These are phyloP conservation scores for Peromyscus nudipes DNA, from an alignment of 2,797 vertebrate genomes.

Conservation along the genomic window DNA sequence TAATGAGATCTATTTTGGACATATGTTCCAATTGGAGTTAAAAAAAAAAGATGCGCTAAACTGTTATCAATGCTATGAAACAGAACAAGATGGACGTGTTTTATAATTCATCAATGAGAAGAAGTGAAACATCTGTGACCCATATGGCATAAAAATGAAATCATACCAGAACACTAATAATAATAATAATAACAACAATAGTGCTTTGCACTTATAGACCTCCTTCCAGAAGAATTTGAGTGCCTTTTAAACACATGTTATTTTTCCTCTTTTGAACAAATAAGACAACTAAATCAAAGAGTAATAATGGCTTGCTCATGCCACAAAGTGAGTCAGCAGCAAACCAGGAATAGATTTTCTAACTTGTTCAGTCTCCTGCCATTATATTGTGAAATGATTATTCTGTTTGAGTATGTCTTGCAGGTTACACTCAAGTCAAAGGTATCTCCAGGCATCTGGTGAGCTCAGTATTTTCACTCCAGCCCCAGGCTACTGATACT, in stretches of 20 bases:
- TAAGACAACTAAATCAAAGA: conserved; percentile 77
- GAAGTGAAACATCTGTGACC: conserved; percentile 66
- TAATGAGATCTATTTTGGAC: conserved; percentile 74
- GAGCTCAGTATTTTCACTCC: conserved; percentile 13
- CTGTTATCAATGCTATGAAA: conserved; percentile 23
- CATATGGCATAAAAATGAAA: conserved; percentile 69
- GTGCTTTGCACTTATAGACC: conserved; percentile 67
- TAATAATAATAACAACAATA: conserved; percentile 64
- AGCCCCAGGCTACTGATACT: not conserved
- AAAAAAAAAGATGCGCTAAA: conserved; percentile 67
- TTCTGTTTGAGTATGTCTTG: conserved; percentile 34
- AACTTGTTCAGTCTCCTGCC: conserved; percentile 68
- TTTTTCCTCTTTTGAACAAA: conserved; percentile 72
- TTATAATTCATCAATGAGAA: conserved; percentile 72
- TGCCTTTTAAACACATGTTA: conserved; percentile 75
- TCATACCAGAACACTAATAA: conserved; percentile 73
- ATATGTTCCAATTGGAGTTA: conserved; percentile 62
- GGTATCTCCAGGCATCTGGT: conserved; percentile 36
- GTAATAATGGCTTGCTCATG: conserved; percentile 77
- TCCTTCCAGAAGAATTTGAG: conserved; percentile 75
- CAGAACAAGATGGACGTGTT: conserved; percentile 49
- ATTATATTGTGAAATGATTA: conserved; percentile 64
- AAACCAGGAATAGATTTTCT: conserved; percentile 76
- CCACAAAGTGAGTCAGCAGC: conserved; percentile 70
- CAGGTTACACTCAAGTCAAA: conserved; percentile 60